Base-by-base conservation (phyloP, 2,113 vertebrate species). In the Pagrus major region DNA sequence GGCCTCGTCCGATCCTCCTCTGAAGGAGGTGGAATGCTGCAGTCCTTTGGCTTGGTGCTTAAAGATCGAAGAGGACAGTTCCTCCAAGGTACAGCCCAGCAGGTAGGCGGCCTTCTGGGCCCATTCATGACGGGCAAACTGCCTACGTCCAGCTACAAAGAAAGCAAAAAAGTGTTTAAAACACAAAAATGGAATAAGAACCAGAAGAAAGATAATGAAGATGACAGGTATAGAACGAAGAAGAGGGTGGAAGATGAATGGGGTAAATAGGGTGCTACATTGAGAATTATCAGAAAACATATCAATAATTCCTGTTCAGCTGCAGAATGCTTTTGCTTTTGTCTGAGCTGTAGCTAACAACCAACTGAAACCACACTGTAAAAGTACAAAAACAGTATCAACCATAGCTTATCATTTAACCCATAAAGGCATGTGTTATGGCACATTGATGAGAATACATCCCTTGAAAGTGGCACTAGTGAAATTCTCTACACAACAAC, bases 111-210 rank as follows among this genome's bases (percentile, higher is more conserved):
- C 97, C 79, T 99, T 99, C 94, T 99, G 98, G 47, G 97, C 98
- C 97, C 97, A 99, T 76, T 99, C 98, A 0, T 99, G 98, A 20
- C 96, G 96, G 1, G 97, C 97, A 94, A 99, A 99, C 93, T 99
- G 98, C 71, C 94, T 95, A 1, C 96, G 95, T 8, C 97, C 97
- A 60, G 87, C 97, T 97, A 41, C 5, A 51, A 33, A 31, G 0
- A 46, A n/a, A 44, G n/a, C 7, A 39, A 2, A 39, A 10, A 27
- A 4, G 9, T 18, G 20, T 37, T 70, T 58, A n/a, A 21, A 60
- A 65, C 5, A 18, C 1, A 46, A 8, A 42, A 16, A 10, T 21
- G 18, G 3, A 68, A 66, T 2, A 20, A 18, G 29, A 35, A 46
- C 33, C 42, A 35, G 39, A 37, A 46, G 29, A 54, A 49, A 64